phyloP scores from a whole-genome alignment of 2,888 invertebrate species.

The Ceratothoa steindachneri region DNA sequence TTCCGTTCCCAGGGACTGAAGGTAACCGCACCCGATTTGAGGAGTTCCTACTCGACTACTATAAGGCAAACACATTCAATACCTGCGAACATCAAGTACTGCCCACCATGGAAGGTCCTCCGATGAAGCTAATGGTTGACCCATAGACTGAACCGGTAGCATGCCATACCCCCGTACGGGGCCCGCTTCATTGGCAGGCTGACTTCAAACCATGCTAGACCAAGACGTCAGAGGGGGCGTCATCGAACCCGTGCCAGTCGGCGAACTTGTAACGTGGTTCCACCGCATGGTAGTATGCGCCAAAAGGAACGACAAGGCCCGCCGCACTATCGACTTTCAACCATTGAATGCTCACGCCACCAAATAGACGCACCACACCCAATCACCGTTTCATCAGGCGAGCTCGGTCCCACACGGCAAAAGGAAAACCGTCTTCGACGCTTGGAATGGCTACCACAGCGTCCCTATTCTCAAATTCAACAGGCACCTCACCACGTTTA shows the following conservation, averaged over 20 bases:
- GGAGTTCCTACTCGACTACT: too few relatives aligned
- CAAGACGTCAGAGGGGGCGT: slow-evolving; percentile 16
- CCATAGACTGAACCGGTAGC: slow-evolving; percentile 13
- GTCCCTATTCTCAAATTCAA: neutral
- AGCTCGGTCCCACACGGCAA: neutral
- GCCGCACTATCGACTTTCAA: slow-evolving; percentile 17
- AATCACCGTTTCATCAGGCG: slow-evolving; percentile 5
- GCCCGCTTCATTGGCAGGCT: slow-evolving; percentile 22
- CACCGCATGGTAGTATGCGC: slow-evolving; percentile 21
- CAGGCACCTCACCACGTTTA: slow-evolving; percentile 17
- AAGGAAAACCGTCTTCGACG: slow-evolving; percentile 6
- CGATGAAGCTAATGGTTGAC: slow-evolving; percentile 17
- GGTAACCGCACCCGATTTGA: too few relatives aligned
- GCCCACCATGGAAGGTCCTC: too few relatives aligned
- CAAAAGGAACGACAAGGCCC: slow-evolving; percentile 17
- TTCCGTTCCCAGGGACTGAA: too few relatives aligned
- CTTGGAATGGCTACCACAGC: slow-evolving; percentile 18
- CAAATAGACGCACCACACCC: slow-evolving; percentile 19
- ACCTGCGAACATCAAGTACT: too few relatives aligned
- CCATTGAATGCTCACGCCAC: too few relatives aligned
- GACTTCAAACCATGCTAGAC: slow-evolving; percentile 17
- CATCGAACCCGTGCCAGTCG: slow-evolving; percentile 11
- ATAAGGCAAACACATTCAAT: too few relatives aligned
- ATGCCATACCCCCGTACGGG: slow-evolving; percentile 11
- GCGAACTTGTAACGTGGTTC: slow-evolving; percentile 16